Base-by-base conservation (phyloP, 2,113 vertebrate species). In the Phylloscopus whistleri region DNA sequence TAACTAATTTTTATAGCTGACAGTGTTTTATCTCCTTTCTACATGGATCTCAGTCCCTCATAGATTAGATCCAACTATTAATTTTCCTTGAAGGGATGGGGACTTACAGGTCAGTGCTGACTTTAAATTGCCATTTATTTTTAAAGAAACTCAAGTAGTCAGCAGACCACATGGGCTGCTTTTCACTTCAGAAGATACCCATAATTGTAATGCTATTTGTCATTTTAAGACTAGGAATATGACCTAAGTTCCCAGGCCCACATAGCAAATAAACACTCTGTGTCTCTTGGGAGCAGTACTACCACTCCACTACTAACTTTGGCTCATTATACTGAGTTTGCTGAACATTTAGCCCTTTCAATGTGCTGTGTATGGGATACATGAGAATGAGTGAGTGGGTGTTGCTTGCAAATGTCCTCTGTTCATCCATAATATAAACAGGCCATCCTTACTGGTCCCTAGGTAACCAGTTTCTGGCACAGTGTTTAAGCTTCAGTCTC, bases 321-420 rank as follows among this genome's bases (percentile, higher is more conserved):
- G 82, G 46, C 78, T 94, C 75, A n/a, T 95, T 90, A 41, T 31
- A 69, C 37, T 19, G 24, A 79, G 41, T 64, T 79, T 60, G 21
- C 21, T 79, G 90, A 78, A 70, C 21, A 20, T 55, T 84, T 89
- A 70, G 52, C 60, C 69, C 58, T 93, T 95, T 73, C 80, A 84
- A 27, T 67, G 33, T 59, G n/a, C 56, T 74, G 3, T 28, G 33
- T 39, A 20, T 26, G 17, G 85, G 95, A 91, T 93, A 89, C 17
- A 82, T 44, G 56, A 89, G 81, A 89, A 87, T 89, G 92, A 93
- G 77, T 67, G 64, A 94, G 93, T 89, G 90, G 74, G 69, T 94
- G 90, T 60, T 90, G 66, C 74, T 93, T 94, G 87, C 78, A 91
- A 87, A 68, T 60, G 66, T 87, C 66, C 44, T 79, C 81, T 90